phyloP scores from a whole-genome alignment of 1,140 invertebrate species.

The Caerostris extrusa region DNA sequence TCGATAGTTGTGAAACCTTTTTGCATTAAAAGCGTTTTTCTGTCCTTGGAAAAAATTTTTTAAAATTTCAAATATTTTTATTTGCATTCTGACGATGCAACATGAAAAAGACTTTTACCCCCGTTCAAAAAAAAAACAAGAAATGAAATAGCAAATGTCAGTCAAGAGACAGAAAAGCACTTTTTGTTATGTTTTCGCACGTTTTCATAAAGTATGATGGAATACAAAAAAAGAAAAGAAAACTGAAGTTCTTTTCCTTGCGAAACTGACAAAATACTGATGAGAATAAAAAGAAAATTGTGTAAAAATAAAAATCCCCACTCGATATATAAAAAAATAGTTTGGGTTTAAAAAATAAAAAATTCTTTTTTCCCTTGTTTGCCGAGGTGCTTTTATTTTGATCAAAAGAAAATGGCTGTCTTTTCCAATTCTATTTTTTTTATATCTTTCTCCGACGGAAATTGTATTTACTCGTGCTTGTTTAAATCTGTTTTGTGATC shows the following conservation, averaged over 20 bases:
- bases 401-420: constrained; percentile 23
- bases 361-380: not conserved
- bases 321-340: not conserved
- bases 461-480: constrained; percentile 5
- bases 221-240: not conserved
- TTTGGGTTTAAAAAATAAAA: not conserved
- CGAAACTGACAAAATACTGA: constrained; percentile 17
- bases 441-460: not conserved
- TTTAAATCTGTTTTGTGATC: not conserved
- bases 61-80: constrained; percentile 21
- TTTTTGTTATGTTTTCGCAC: constrained; percentile 5
- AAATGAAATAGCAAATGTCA: too few species aligned
- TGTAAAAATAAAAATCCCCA: not conserved
- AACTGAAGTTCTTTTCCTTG: not conserved
- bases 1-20: not conserved
- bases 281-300: too few species aligned
- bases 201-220: not conserved
- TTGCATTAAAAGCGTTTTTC: constrained; percentile 41
- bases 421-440: not conserved
- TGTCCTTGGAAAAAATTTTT: not conserved
- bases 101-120: not conserved
- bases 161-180: too few species aligned
- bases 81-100: not conserved
- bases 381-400: not conserved
- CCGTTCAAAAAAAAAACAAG: too few species aligned